Base-by-base conservation (phyloP, 1,140 invertebrate species). In the Triops longicaudatus region DNA sequence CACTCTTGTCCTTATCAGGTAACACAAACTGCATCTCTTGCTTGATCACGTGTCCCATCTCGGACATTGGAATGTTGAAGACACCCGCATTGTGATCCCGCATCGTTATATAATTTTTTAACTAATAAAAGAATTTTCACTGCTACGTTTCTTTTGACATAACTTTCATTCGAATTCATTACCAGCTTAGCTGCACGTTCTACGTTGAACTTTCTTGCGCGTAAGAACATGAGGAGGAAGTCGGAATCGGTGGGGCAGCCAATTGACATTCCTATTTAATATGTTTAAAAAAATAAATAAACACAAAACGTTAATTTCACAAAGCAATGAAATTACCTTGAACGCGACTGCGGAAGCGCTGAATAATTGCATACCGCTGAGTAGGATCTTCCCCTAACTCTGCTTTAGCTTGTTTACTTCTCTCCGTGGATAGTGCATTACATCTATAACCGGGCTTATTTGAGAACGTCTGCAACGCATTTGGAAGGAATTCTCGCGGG, bases 101-200 rank as follows among this genome's bases (percentile, higher is more conserved):
- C 76, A 77, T 72, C 17, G 63, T 72, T n/a, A 72, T 5, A 22
- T 77, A 77, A 73, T 77, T 77, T 12, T 77, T 77, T 41, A 77
- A 41, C 76, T 77, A 72, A 28, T 26, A 76, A 26, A 76, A 50
- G 6, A n/a, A n/a, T 1, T 76, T 42, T 3, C 17, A 26, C 10
- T 26, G 26, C 11, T n/a, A 43, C 9, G 50, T 22, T 50, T 10
- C 7, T 42, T 76, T 22, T n/a, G 9, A n/a, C 27, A 1, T 7
- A 26, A 17, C 31, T 14, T 72, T n/a, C 74, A 77, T 12, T 37
- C n/a, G 7, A 72, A 37, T 26, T 31, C 9, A 11, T 44, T 26
- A 77, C 31, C 50, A 42, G 27, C 72, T 72, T 77, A 3, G 26
- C 26, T n/a, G 74, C 74, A 14, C 74, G 42, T 9, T 75, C 74